phyloP scores from a whole-genome alignment of 2,113 vertebrate species.

The Turdus rufiventris region DNA sequence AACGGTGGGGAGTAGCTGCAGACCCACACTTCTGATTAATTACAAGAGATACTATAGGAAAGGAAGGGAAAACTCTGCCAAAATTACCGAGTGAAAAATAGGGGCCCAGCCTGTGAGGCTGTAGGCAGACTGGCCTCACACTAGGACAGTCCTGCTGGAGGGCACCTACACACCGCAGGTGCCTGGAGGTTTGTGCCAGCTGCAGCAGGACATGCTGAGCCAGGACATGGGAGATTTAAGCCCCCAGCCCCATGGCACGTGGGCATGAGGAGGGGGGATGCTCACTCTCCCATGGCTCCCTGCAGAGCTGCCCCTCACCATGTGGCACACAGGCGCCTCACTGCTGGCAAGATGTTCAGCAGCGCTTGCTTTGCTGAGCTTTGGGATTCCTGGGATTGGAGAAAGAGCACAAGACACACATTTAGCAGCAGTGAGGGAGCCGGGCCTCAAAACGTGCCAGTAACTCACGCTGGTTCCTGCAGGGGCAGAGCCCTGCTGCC shows the following conservation, averaged over 20 bases:
- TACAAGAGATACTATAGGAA: not conserved
- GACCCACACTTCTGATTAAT: not conserved
- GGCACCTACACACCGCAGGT: not conserved
- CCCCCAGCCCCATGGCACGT: fast-evolving
- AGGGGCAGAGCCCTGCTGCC: not conserved
- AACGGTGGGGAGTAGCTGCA: not conserved
- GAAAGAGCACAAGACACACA: not conserved
- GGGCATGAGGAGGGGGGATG: not conserved
- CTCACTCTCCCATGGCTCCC: fast-evolving
- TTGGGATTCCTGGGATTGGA: not conserved
- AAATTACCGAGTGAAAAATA: not conserved
- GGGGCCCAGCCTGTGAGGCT: not conserved
- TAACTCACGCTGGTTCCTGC: not conserved
- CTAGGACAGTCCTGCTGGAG: not conserved
- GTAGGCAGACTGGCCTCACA: not conserved
- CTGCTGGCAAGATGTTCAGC: not conserved
- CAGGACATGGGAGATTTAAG: not conserved
- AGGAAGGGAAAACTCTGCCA: not conserved
- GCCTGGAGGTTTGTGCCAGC: not conserved
- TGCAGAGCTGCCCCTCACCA: not conserved
- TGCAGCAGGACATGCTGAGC: not conserved
- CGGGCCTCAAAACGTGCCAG: fast-evolving
- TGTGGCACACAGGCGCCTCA: fast-evolving
- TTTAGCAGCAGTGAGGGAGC: not conserved
- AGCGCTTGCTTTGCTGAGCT: not conserved